Conservation (phyloP, 2,888 invertebrate species). For the Heliconius erato region DNA sequence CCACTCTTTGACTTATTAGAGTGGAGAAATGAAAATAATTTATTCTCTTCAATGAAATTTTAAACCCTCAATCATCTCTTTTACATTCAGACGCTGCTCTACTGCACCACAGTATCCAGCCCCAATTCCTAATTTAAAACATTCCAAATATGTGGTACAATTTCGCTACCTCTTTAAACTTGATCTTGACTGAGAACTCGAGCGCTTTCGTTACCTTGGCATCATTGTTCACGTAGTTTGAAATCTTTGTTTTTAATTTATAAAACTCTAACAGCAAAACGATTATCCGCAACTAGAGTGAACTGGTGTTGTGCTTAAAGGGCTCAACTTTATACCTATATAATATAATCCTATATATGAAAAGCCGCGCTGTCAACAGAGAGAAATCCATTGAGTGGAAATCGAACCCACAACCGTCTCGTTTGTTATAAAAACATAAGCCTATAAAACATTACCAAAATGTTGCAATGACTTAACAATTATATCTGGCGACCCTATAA, state of each 20-base stretch:
- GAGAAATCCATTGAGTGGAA: background rate
- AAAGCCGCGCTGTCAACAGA: background rate
- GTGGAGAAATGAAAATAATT: no score
- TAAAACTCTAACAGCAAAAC: constrained; percentile 36
- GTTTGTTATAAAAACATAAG: no score
- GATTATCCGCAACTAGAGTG: constrained; percentile 9
- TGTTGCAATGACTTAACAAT: background rate
- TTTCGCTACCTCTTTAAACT: constrained; percentile 1
- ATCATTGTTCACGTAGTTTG: constrained; percentile 45
- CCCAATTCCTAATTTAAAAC: background rate
- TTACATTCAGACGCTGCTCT: background rate
- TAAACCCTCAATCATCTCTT: background rate
- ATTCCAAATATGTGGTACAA: background rate
- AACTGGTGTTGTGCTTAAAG: background rate
- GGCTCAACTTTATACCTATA: background rate
- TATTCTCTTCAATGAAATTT: no score
- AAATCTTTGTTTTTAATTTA: constrained; percentile 48
- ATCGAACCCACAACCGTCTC: background rate
- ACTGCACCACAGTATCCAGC: background rate
- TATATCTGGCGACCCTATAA: background rate
- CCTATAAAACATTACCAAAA: background rate
- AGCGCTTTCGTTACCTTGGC: constrained; percentile 35
- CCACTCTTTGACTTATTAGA: no score
- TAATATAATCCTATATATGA: no score
- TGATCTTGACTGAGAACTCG: constrained; percentile 11